These are phyloP conservation scores for Chloromyia formosa DNA, from an alignment of 2,888 invertebrate genomes.

Conservation along the genomic window DNA sequence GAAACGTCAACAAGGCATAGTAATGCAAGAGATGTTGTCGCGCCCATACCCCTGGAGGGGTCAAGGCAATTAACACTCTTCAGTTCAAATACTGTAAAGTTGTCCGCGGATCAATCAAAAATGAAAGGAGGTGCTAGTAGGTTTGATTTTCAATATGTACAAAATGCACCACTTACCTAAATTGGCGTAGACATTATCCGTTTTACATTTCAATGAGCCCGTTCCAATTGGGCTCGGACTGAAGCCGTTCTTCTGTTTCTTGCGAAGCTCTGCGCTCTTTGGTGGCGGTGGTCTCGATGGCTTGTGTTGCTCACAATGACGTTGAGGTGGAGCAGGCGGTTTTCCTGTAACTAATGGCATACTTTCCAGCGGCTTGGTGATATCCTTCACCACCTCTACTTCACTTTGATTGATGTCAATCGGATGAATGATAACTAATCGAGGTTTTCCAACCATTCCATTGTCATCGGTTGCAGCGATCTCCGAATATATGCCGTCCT, in stretches of 20 bases:
- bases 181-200: slow-evolving; percentile 81
- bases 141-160: too few species aligned
- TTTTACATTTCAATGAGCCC: slow-evolving; percentile 62
- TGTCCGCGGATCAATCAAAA: too few species aligned
- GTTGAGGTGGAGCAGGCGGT: slow-evolving; percentile 83
- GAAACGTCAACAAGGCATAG: too few species aligned
- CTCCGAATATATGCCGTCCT: slow-evolving; percentile 64
- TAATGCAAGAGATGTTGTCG: too few species aligned
- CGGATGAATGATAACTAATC: slow-evolving; percentile 88
- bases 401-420: slow-evolving; percentile 83
- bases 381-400: slow-evolving; percentile 77
- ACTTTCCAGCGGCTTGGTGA: slow-evolving; percentile 58
- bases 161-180: slow-evolving; percentile 77
- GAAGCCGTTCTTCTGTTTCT: slow-evolving; percentile 67
- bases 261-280: slow-evolving; percentile 72
- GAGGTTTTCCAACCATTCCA: slow-evolving; percentile 68
- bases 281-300: slow-evolving; percentile 79
- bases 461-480: slow-evolving; percentile 61
- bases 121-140: too few species aligned
- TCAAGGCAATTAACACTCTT: too few species aligned
- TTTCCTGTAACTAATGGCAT: slow-evolving; percentile 64
- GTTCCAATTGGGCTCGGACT: slow-evolving; percentile 56
- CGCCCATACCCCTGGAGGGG: too few species aligned
- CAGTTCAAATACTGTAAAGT: too few species aligned
- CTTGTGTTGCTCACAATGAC: slow-evolving; percentile 67